phyloP scores from a whole-genome alignment of 2,113 vertebrate species.

The Plestiodon gilberti region DNA sequence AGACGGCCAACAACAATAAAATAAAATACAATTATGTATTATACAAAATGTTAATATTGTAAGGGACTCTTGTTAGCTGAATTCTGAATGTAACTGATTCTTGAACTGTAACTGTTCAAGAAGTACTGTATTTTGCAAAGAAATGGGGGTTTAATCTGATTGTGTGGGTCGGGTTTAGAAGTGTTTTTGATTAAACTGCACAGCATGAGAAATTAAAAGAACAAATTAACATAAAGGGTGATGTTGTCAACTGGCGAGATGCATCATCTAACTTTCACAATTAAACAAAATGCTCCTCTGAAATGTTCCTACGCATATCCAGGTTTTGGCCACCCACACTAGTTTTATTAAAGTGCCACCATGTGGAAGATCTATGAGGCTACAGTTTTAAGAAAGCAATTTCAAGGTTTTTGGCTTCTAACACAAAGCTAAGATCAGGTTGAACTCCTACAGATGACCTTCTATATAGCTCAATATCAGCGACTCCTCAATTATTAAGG shows the following conservation, averaged over 20 bases:
- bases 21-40: too few relatives aligned
- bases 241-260: not conserved
- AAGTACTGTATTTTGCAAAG: not conserved
- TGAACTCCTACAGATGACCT: not conserved
- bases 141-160: not conserved
- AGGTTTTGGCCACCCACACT: not conserved
- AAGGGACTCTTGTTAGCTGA: not conserved
- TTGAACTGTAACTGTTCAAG: not conserved
- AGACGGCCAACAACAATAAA: too few relatives aligned
- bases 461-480: not conserved
- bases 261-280: slow-evolving; percentile 4
- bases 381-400: not conserved
- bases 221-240: not conserved
- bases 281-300: not conserved
- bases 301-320: not conserved
- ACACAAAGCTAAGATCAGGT: not conserved
- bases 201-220: not conserved
- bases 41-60: too few relatives aligned
- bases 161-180: not conserved
- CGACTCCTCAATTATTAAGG: not conserved
- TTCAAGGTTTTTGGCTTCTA: not conserved
- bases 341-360: slow-evolving; percentile 17
- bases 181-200: not conserved
- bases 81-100: not conserved
- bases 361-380: not conserved